Evolutionary conservation across 2,888 invertebrate species (phyloP).

Genomic region (Achlya flavicornis): DNA sequence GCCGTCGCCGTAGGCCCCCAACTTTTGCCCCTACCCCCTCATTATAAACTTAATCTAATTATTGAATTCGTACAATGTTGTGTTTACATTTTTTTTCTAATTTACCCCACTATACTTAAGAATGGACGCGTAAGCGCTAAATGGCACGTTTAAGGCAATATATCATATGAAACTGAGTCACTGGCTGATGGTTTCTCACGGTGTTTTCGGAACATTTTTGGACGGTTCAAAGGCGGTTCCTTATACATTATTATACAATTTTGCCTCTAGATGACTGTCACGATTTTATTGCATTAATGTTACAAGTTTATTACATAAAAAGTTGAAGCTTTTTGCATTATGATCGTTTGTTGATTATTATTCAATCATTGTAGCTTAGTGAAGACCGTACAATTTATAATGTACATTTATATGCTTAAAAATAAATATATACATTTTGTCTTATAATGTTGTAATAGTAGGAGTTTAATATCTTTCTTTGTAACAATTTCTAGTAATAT

Average conservation of each 20-base stretch:
- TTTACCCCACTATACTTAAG: conserved; percentile 81
- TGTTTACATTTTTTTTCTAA: conserved; percentile 83
- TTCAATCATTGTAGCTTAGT: too few relatives aligned
- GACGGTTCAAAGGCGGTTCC: conserved; percentile 55
- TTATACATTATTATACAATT: conserved; percentile 60
- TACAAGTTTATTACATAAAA: not conserved
- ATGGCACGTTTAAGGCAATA: conserved; percentile 82
- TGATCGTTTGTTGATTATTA: too few relatives aligned
- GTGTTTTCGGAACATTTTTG: conserved; percentile 50
- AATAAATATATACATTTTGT: too few relatives aligned
- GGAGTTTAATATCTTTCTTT: too few relatives aligned
- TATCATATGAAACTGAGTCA: conserved; percentile 78
- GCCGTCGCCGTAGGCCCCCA: conserved; percentile 65
- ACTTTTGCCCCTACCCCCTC: conserved; percentile 61
- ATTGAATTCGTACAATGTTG: conserved; percentile 83
- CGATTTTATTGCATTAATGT: conserved; percentile 56
- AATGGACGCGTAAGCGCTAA: conserved; percentile 81
- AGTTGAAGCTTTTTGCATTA: too few relatives aligned
- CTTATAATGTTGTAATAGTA: too few relatives aligned
- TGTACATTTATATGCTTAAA: too few relatives aligned
- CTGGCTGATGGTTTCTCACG: conserved; percentile 78
- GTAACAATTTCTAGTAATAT: too few relatives aligned
- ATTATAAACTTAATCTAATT: conserved; percentile 83
- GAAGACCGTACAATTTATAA: too few relatives aligned
- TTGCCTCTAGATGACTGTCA: conserved; percentile 77